phyloP scores from a whole-genome alignment of 2,113 vertebrate species.

The Hippocampus guttulatus region DNA sequence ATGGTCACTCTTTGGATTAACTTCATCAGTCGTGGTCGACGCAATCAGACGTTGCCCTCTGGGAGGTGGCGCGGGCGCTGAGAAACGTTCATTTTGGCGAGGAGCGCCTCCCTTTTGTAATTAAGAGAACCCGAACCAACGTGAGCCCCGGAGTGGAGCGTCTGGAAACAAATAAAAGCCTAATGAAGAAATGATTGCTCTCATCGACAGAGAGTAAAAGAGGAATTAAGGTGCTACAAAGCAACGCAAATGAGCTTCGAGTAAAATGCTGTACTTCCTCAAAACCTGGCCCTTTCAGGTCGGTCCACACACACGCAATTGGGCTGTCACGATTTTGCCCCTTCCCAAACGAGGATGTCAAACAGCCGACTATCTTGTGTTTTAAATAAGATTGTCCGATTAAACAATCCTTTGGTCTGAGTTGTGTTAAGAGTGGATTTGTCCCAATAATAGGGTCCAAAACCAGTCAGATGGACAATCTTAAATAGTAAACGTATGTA shows the following conservation, averaged over 20 bases:
- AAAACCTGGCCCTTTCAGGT: neutral
- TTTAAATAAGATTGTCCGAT: too few species aligned
- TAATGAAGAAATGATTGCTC: slow-evolving; percentile 81
- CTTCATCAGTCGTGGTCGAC: slow-evolving; percentile 66
- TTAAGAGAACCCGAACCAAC: slow-evolving; percentile 75
- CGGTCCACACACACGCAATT: too few species aligned
- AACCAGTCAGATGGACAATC: too few species aligned
- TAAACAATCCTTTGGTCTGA: too few species aligned
- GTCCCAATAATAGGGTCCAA: too few species aligned
- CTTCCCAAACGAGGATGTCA: too few species aligned
- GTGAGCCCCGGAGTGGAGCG: slow-evolving; percentile 73
- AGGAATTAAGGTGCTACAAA: neutral
- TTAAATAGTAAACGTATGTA: too few species aligned
- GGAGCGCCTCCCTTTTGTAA: slow-evolving; percentile 74
- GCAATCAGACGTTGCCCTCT: slow-evolving; percentile 72
- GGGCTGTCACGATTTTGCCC: too few species aligned
- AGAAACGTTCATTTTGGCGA: slow-evolving; percentile 63
- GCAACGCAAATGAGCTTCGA: neutral
- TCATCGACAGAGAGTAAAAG: slow-evolving; percentile 49
- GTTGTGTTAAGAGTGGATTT: too few species aligned
- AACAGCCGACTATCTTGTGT: too few species aligned
- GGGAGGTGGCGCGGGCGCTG: slow-evolving; percentile 53
- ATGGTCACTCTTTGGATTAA: slow-evolving; percentile 70
- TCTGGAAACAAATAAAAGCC: slow-evolving; percentile 74
- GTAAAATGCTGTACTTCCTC: neutral